Conservation (phyloP, 2,888 invertebrate genomes). For the Erebia palarica region DNA sequence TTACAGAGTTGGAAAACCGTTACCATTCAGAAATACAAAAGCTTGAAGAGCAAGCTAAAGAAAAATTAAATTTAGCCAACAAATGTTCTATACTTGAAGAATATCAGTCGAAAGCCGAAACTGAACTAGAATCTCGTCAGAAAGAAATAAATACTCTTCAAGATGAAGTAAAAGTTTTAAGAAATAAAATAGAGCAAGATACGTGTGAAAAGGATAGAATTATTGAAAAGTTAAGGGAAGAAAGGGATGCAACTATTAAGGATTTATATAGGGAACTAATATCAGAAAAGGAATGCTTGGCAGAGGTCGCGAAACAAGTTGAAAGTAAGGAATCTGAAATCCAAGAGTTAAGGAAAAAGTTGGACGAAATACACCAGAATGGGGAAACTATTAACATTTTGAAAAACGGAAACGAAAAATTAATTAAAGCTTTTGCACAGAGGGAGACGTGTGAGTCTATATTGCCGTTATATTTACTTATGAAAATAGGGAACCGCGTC, state of each 20-base stretch:
- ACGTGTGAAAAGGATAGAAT: conserved; percentile 36
- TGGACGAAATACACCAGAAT: conserved; percentile 47
- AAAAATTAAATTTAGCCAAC: conserved; percentile 51
- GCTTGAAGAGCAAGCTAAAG: conserved; percentile 47
- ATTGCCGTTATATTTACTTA: background rate
- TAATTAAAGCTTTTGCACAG: conserved; percentile 56
- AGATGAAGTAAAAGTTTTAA: conserved; percentile 36
- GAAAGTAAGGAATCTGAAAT: conserved; percentile 45
- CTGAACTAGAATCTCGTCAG: conserved; percentile 52
- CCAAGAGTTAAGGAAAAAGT: conserved; percentile 46
- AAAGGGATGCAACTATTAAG: conserved; percentile 52
- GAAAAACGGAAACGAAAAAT: conserved; percentile 60
- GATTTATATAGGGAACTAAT: conserved; percentile 54
- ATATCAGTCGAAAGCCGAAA: conserved; percentile 56
- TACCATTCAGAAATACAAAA: conserved; percentile 52
- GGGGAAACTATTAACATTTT: conserved; percentile 50
- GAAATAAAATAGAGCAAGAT: conserved; percentile 21
- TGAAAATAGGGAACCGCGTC: background rate
- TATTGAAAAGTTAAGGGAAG: conserved; percentile 45
- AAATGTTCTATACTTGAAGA: conserved; percentile 59
- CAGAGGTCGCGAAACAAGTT: conserved; percentile 49
- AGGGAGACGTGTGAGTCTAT: conserved; percentile 63
- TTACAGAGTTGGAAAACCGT: conserved; percentile 52
- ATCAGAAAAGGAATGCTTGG: conserved; percentile 51
- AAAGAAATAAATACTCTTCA: conserved; percentile 49